Conservation (phyloP, 2,888 invertebrate genomes). For the Trissonchulus latispiculum region DNA sequence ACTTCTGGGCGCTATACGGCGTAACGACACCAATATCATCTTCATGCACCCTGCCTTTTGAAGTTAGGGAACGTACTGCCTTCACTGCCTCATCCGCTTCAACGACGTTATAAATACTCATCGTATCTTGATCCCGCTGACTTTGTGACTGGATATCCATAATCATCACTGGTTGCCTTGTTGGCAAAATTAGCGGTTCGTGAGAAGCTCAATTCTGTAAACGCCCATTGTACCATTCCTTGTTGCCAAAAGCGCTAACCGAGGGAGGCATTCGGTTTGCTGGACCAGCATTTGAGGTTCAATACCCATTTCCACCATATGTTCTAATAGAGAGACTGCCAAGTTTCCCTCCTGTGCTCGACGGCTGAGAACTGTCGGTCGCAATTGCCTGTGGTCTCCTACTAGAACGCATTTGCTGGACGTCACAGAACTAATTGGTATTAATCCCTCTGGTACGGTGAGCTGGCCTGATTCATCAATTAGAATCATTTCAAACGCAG, state of each 20-base stretch:
- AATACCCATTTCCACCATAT: neutral
- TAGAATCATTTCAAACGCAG: neutral
- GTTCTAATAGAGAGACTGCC: neutral
- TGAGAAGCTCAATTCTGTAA: no score
- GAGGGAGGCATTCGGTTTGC: neutral
- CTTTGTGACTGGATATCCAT: no score
- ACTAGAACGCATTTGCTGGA: neutral
- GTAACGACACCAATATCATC: neutral
- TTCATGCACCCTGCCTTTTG: no score
- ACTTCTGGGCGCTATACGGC: neutral
- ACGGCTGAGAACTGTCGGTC: neutral
- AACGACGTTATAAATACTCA: no score
- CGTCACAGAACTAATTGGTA: no score
- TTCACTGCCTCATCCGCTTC: no score
- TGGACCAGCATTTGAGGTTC: neutral
- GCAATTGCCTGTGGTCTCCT: neutral
- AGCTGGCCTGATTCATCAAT: neutral
- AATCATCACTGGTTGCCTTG: no score
- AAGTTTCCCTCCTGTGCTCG: neutral
- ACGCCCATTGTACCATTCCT: neutral
- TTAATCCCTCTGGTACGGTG: conserved; percentile 1
- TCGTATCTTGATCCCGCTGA: no score
- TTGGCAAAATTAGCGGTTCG: no score
- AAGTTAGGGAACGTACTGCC: no score
- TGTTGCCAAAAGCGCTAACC: neutral